Conservation (phyloP, 2,888 invertebrate genomes). For the Malacosoma neustria region DNA sequence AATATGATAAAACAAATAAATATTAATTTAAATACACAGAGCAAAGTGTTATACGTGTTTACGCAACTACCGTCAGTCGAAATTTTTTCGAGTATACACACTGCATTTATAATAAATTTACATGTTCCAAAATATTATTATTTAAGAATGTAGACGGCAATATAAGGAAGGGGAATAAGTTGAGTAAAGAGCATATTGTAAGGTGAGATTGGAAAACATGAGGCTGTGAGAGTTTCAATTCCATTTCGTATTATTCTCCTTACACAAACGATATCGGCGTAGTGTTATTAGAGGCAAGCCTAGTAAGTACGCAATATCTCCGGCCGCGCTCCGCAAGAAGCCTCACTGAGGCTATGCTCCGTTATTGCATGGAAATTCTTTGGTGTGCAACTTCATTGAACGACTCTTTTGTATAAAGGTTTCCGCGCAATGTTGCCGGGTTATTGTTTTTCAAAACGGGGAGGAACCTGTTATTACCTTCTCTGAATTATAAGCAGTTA, state of each 20-base stretch:
- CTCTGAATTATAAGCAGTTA: slow-evolving; percentile 51
- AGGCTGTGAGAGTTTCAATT: slow-evolving; percentile 52
- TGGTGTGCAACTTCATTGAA: slow-evolving; percentile 70
- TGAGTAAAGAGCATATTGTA: slow-evolving; percentile 26
- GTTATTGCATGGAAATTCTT: slow-evolving; percentile 74
- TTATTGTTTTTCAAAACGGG: slow-evolving; percentile 70
- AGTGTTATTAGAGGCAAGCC: slow-evolving; percentile 66
- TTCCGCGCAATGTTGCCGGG: slow-evolving; percentile 56
- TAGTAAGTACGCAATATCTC: slow-evolving; percentile 71
- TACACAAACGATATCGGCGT: slow-evolving; percentile 58
- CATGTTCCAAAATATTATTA: no score
- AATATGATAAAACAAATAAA: no score
- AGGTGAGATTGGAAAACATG: slow-evolving; percentile 55
- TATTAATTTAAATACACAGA: no score
- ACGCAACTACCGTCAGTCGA: no score
- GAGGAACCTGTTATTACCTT: slow-evolving; percentile 57
- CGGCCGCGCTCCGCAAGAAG: slow-evolving; percentile 49
- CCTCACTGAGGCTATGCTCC: slow-evolving; percentile 43
- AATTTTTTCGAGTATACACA: no score
- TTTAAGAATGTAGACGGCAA: slow-evolving; percentile 8
- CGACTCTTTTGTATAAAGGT: slow-evolving; percentile 66
- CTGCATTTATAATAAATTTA: no score
- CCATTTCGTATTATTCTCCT: slow-evolving; percentile 62
- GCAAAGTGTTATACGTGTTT: no score
- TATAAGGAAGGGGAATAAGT: slow-evolving; percentile 35